These are phyloP conservation scores for Harmothoe impar DNA, from an alignment of 2,888 invertebrate genomes.

Conservation along the genomic window DNA sequence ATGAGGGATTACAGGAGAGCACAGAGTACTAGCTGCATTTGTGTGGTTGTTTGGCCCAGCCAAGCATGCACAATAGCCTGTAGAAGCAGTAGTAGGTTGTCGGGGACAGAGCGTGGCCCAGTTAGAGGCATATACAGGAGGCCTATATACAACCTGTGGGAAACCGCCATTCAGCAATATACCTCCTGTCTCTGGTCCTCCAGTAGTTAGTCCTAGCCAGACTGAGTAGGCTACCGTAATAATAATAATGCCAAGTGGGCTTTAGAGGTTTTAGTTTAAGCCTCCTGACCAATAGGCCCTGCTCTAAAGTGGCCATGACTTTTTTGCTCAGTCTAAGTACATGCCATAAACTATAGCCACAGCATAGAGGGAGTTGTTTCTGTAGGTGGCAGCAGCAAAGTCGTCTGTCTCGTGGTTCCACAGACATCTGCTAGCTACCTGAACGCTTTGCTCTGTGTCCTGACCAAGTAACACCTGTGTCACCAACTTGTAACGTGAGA, in stretches of 20 bases:
- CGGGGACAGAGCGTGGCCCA: background rate
- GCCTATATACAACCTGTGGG: background rate
- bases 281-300: background rate
- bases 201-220: background rate
- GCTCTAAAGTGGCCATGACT: background rate
- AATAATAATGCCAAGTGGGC: too few species aligned
- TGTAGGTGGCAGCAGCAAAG: slow-evolving; percentile 70
- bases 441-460: slow-evolving; percentile 69
- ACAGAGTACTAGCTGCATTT: background rate
- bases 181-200: background rate
- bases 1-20: background rate
- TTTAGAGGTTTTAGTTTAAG: too few species aligned
- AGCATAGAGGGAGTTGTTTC: slow-evolving; percentile 70
- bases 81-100: background rate
- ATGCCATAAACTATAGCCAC: slow-evolving; percentile 71
- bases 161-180: background rate
- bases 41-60: background rate
- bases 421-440: slow-evolving; percentile 71
- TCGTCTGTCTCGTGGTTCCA: slow-evolving; percentile 71
- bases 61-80: slow-evolving; percentile 13
- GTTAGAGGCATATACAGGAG: background rate
- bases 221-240: too few species aligned
- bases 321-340: slow-evolving; percentile 67
- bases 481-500: slow-evolving; percentile 71
- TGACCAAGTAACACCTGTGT: slow-evolving; percentile 71